Percentiles rank a stretch among this genome's conserved stretches.
phyloP scores from a whole-genome alignment of 64 coral and sea anemone species.

The Acropora yongei region DNA sequence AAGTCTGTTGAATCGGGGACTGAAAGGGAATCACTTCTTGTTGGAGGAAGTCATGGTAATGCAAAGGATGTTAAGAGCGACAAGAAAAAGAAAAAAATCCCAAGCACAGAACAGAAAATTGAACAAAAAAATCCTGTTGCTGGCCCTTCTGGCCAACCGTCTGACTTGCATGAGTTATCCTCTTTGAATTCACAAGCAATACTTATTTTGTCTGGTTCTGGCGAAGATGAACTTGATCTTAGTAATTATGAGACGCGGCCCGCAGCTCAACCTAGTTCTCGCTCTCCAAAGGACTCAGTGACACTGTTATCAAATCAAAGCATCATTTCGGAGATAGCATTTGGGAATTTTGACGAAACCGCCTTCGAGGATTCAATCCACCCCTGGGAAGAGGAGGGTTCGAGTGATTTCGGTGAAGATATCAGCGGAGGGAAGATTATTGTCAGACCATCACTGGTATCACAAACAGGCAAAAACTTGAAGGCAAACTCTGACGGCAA shows the following conservation, averaged over 20 bases:
- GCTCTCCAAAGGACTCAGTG: neutral
- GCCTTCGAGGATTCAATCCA: neutral
- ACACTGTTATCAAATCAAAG: neutral
- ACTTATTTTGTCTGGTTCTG: conserved; percentile 13
- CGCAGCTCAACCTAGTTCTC: neutral
- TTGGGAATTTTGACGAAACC: neutral
- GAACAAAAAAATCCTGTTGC: neutral
- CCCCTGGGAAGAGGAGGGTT: neutral
- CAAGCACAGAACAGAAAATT: neutral
- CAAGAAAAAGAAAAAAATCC: neutral
- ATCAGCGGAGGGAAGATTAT: neutral
- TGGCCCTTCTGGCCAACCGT: neutral
- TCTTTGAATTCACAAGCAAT: neutral
- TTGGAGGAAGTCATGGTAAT: neutral
- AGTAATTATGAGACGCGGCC: neutral
- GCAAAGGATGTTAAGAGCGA: neutral
- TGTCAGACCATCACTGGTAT: neutral
- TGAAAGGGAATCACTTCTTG: neutral
- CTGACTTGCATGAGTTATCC: neutral
- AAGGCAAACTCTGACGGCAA: neutral
- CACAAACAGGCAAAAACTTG: neutral
- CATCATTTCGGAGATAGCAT: neutral
- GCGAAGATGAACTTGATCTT: neutral
- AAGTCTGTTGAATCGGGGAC: neutral
- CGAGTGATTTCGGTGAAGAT: neutral